Evolutionary conservation across 2,888 invertebrate genomes (phyloP).

Genomic region (Nemotelus nigrinus): DNA sequence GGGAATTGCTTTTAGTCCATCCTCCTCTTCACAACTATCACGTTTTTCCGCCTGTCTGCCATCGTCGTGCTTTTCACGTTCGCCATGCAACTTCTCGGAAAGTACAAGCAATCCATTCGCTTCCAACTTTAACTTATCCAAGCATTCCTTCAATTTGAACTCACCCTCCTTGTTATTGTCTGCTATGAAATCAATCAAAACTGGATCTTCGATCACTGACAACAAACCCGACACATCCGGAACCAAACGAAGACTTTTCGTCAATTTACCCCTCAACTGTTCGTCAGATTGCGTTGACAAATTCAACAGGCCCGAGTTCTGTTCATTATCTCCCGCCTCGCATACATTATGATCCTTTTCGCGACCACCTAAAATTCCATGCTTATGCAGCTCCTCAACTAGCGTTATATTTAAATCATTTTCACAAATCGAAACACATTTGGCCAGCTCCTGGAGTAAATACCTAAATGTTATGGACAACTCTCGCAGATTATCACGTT

Average conservation of each 20-base stretch:
- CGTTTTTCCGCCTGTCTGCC: conserved; percentile 53
- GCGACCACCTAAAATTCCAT: conserved; percentile 29
- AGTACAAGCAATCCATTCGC: conserved; percentile 76
- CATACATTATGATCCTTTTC: conserved; percentile 10
- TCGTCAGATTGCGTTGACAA: conserved; percentile 38
- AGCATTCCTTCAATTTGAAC: conserved; percentile 74
- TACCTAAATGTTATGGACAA: conserved; percentile 73
- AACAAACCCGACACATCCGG: conserved; percentile 73
- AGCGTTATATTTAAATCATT: conserved; percentile 82
- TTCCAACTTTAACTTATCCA: conserved; percentile 74
- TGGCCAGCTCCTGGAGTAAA: conserved; percentile 75
- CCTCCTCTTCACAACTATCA: conserved; percentile 56
- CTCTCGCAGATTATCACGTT: conserved; percentile 73
- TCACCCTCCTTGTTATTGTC: conserved; percentile 65
- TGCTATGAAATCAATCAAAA: conserved; percentile 69
- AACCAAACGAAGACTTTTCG: conserved; percentile 75
- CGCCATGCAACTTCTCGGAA: conserved; percentile 63
- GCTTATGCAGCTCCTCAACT: conserved; percentile 67
- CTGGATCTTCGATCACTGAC: conserved; percentile 71
- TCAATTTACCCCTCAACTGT: conserved; percentile 44
- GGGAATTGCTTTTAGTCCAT: conserved; percentile 54
- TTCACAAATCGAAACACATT: conserved; percentile 80
- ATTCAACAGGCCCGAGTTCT: conserved; percentile 17
- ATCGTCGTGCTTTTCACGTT: conserved; percentile 52
- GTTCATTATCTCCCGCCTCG: conserved; percentile 24